These are phyloP conservation scores for Leptopilina boulardi DNA, from an alignment of 1,140 invertebrate species.

Conservation along the genomic window DNA sequence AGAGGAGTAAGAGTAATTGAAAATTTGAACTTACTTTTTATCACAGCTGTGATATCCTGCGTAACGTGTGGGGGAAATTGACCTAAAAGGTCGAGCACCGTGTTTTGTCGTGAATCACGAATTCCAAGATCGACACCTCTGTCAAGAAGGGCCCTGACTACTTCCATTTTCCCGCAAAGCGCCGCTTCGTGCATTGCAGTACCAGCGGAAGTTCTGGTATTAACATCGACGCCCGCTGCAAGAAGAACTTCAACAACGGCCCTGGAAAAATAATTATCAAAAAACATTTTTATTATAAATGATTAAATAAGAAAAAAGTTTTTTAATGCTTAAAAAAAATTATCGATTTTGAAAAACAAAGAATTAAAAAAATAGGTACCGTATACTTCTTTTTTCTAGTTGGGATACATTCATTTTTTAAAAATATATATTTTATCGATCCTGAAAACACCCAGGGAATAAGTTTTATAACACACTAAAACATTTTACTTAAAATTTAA, in stretches of 20 bases:
- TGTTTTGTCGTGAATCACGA: conserved; percentile 86
- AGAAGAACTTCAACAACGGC: conserved; percentile 56
- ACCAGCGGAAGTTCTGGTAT: conserved; percentile 89
- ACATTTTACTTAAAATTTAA: too few species aligned
- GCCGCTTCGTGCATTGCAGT: conserved; percentile 97
- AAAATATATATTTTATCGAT: too few species aligned
- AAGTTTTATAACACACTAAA: too few species aligned
- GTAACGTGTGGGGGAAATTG: conserved; percentile 93
- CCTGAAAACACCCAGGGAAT: too few species aligned
- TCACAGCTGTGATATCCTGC: conserved; percentile 88
- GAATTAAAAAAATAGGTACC: too few species aligned
- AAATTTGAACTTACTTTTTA: conserved; percentile 83
- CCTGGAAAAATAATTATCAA: conserved; percentile 33
- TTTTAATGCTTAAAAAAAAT: too few species aligned
- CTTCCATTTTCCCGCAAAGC: conserved; percentile 93
- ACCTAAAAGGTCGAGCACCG: conserved; percentile 90
- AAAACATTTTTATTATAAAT: too few species aligned
- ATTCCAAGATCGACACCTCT: conserved; percentile 89
- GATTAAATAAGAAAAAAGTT: too few species aligned
- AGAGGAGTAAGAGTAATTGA: conserved; percentile 35
- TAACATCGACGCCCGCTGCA: conserved; percentile 90
- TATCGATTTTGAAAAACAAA: too few species aligned
- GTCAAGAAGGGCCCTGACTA: conserved; percentile 89
- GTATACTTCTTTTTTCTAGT: too few species aligned
- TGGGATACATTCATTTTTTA: too few species aligned